A percentile compares a stretch with the other conserved stretches of the same genome.
These are phyloP conservation scores for Tribolium madens DNA, from an alignment of 1,140 invertebrate species.

Conservation along the genomic window DNA sequence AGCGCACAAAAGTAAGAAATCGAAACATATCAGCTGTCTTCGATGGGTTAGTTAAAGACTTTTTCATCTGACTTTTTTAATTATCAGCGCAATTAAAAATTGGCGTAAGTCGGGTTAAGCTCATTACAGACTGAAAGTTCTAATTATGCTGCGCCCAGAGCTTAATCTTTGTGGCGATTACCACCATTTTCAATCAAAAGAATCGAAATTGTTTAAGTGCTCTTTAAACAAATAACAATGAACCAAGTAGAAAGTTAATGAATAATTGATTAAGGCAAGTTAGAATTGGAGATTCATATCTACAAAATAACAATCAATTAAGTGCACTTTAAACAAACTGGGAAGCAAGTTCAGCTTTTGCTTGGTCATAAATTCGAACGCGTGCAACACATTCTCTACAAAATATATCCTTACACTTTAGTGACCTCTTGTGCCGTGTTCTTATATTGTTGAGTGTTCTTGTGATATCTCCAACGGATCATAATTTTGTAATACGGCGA, in stretches of 20 bases:
- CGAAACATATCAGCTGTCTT: neutral
- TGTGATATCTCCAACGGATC: conserved; percentile 2
- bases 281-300: conserved; percentile 11
- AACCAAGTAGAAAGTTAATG: neutral
- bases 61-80: neutral
- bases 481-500: neutral
- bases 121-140: neutral
- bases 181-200: too few species aligned
- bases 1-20: too few species aligned
- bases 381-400: neutral
- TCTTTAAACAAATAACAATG: neutral
- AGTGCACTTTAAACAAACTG: neutral
- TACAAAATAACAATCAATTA: neutral
- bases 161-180: neutral
- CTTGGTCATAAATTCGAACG: neutral
- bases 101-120: neutral
- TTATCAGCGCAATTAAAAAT: conserved; percentile 4
- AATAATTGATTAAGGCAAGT: neutral
- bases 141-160: neutral
- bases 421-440: neutral
- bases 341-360: neutral
- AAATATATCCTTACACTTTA: neutral
- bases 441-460: neutral
- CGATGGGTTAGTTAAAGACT: neutral
- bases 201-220: neutral